A percentile compares a stretch with the other conserved stretches of the same genome.
phyloP scores from a whole-genome alignment of 2,888 invertebrate genomes.

The Vannuccia rotundouncinata region DNA sequence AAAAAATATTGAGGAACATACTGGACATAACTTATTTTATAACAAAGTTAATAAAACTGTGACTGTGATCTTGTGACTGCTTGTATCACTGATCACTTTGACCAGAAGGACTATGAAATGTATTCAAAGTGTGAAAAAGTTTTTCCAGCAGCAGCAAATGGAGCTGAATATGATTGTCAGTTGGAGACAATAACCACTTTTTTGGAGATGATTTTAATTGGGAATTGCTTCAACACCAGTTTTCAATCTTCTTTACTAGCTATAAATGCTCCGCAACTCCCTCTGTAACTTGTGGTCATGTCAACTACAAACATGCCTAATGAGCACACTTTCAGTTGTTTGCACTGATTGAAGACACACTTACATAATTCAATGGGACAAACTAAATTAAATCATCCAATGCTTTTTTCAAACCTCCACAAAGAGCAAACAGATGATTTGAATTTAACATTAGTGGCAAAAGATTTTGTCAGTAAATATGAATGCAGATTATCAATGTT shows the following conservation, averaged over 20 bases:
- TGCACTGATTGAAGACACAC: too few relatives aligned
- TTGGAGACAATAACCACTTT: conserved; percentile 26
- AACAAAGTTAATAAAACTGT: too few relatives aligned
- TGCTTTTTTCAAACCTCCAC: background rate
- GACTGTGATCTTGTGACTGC: conserved; percentile 9
- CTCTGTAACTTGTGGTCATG: background rate
- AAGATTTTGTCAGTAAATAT: background rate
- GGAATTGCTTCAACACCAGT: conserved; percentile 19
- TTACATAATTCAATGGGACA: background rate
- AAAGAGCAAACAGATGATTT: background rate
- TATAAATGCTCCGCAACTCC: conserved; percentile 4
- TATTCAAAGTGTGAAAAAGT: conserved; percentile 19
- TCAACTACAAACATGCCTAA: background rate
- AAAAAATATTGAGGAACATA: too few relatives aligned
- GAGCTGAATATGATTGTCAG: conserved; percentile 15
- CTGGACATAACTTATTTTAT: too few relatives aligned
- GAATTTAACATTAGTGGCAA: background rate
- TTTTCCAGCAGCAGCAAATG: conserved; percentile 13
- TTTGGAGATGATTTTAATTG: too few relatives aligned
- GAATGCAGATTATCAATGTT: background rate
- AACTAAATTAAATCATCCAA: background rate
- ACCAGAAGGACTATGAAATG: conserved; percentile 16
- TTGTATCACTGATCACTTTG: conserved; percentile 11
- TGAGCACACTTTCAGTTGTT: too few relatives aligned
- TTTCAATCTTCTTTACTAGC: conserved; percentile 14